Base-by-base conservation (phyloP, 2,113 vertebrate genomes). In the Pedionomus torquatus region DNA sequence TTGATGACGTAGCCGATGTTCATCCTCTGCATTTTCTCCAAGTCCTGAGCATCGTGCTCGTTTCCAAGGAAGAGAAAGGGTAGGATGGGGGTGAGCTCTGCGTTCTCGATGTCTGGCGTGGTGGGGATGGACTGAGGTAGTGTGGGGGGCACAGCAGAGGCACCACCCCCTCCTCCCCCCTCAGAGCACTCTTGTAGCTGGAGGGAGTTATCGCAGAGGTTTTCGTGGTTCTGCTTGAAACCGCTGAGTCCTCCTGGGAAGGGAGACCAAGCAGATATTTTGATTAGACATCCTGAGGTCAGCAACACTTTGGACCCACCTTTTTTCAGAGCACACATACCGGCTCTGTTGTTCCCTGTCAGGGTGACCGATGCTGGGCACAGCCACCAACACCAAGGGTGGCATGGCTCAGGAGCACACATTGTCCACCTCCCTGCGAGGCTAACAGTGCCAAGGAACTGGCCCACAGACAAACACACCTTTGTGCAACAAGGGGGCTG, bases 61-160 rank as follows among this genome's bases (percentile, higher is more conserved):
- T 99, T 99, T 91, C 99, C 99, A 0, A 99, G 99, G 88, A 99
- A 99, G 65, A 99, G 98, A 97, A 99, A 99, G 92, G 99, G 99
- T 96, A 99, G 97, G 97, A 99, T 99, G 43, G 99, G 98, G 13
- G 99, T 99, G 90, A 99, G 98, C 98, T 99, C 99, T 0, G 99
- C 99, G 3, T 99, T 99, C 98, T 99, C 99, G 7, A 99, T 99
- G 98, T 99, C 99, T 2, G 99, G 99, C 4, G 99, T 99, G 97
- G 99, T 98, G 84, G 99, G 99, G 97, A 99, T 95, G 86, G 99
- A 97, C 97, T 99, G 99, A 99, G 99, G 99, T 99, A 99, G 98
- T 28, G 98, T 72, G 85, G 98, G 97, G 5, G 99, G 97, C 96
- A 98, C 97, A 1, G 98, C 98, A 0, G 99, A 96, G 0, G 99